Evolutionary conservation across 1,140 invertebrate species (phyloP), one percentile per base, ranked within the genome.

Genomic region (Aplysia californica): DNA sequence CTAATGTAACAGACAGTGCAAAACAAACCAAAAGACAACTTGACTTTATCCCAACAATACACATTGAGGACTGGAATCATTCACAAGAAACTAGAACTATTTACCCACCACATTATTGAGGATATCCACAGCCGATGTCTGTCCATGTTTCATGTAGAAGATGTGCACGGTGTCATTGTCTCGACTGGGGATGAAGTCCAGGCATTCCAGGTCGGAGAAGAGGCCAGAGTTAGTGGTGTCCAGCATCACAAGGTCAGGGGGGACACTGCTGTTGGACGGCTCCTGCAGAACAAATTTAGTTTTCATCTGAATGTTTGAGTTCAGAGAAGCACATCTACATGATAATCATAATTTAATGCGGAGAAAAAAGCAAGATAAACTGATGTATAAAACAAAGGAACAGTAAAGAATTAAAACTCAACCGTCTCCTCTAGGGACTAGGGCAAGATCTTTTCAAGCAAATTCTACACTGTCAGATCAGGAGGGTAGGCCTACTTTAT

Each of bases 101-200:
- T 10, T n/a, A 90, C 91, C 87, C 92, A 95, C 92, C 85, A 93
- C 94, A 92, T 98, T 98, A 23, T 91, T 91, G 20, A 99, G 91
- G 78, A 99, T 97, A 77, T 97, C 95, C 61, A 92, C 87, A 0
- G 93, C 90, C 66, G 89, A 89, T 76, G 92, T 93, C 89, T 98
- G 97, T 0, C 95, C 95, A 58, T 95, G 92, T 87, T 95, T 94
- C 0, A 97, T 96, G 88, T 98, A 99, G 91, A 98, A 98, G 77
- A 99, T 92, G 88, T 98, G 96, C 78, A 95, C 96, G 0, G 97
- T 99, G 86, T 98, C 96, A 83, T 94, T 94, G 5, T 95, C 96
- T 79, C 96, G 91, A 36, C 94, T 92, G 82, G 96, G 96, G 76
- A 95, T 94, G 55, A 92, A 92, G 89, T 97, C 96, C 55, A 98